Percentiles rank a stretch among this genome's conserved stretches.
Evolutionary conservation across 2,113 vertebrate species (phyloP).

Genomic region (Anguilla japonica): DNA sequence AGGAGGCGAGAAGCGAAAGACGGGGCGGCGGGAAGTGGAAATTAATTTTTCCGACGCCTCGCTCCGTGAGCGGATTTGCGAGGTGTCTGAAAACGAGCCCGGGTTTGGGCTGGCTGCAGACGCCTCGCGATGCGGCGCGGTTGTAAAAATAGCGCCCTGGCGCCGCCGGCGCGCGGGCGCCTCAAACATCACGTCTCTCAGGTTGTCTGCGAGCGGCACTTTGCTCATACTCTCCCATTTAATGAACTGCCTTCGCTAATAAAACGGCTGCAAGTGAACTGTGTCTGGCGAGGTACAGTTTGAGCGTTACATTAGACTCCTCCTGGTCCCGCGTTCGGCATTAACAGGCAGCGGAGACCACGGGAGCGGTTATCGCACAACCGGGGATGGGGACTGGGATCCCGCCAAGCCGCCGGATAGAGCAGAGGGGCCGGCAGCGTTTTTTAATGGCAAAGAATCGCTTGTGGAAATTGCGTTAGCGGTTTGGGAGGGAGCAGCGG

Average conservation of each 20-base stretch:
- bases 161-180: background rate
- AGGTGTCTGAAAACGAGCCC: background rate
- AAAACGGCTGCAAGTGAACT: background rate
- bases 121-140: background rate
- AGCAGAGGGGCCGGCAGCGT: slow-evolving; percentile 24
- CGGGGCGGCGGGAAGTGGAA: background rate
- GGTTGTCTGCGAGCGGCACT: background rate
- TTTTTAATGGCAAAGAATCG: slow-evolving; percentile 37
- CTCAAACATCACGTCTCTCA: background rate
- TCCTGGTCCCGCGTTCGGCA: background rate
- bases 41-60: background rate
- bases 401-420: slow-evolving; percentile 14
- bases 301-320: slow-evolving; percentile 11
- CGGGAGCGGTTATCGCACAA: slow-evolving; percentile 23
- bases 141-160: too few relatives aligned
- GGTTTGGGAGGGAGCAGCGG: slow-evolving; percentile 18
- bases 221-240: background rate
- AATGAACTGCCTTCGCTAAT: background rate
- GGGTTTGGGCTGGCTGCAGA: background rate
- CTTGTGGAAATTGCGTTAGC: slow-evolving; percentile 34
- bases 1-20: background rate
- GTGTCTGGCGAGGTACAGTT: background rate
- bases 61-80: background rate
- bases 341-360: slow-evolving; percentile 24
- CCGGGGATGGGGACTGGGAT: slow-evolving; percentile 13